These are phyloP conservation scores for Tokudaia muenninki DNA, from an alignment of 2,797 vertebrate species.

Conservation along the genomic window DNA sequence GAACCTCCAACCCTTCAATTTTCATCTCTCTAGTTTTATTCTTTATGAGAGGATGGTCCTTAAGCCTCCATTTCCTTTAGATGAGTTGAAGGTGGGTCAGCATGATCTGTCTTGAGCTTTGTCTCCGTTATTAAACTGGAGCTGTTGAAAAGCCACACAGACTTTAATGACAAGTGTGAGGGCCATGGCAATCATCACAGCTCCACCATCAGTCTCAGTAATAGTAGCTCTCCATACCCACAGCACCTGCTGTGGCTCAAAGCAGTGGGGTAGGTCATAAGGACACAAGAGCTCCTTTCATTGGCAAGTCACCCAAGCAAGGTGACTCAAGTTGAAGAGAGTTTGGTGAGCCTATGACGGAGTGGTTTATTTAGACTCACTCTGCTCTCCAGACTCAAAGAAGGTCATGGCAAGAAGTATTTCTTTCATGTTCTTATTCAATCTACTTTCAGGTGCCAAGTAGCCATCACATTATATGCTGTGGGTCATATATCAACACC, in stretches of 20 bases:
- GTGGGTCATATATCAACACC: neutral
- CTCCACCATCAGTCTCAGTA: neutral
- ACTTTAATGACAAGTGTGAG: neutral
- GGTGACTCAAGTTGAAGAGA: neutral
- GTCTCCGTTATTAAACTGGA: neutral
- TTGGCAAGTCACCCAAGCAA: neutral
- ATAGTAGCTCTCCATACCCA: accelerated
- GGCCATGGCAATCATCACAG: accelerated
- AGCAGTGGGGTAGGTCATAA: accelerated
- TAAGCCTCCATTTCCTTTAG: neutral
- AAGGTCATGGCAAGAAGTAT: neutral
- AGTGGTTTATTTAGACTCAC: neutral
- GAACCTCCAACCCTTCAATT: neutral
- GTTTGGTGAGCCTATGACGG: neutral
- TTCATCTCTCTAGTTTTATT: neutral
- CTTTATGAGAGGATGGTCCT: neutral
- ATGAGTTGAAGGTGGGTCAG: neutral
- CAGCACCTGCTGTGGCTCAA: neutral
- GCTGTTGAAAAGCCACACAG: neutral
- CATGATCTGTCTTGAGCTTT: neutral
- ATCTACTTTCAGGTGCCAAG: neutral
- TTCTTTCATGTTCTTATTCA: neutral
- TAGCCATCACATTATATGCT: neutral
- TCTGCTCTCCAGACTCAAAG: neutral
- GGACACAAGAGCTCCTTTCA: neutral